Evolutionary conservation across 2,113 vertebrate genomes (phyloP), one percentile per base, ranked within the genome.

Genomic region (Chaetops frenatus): DNA sequence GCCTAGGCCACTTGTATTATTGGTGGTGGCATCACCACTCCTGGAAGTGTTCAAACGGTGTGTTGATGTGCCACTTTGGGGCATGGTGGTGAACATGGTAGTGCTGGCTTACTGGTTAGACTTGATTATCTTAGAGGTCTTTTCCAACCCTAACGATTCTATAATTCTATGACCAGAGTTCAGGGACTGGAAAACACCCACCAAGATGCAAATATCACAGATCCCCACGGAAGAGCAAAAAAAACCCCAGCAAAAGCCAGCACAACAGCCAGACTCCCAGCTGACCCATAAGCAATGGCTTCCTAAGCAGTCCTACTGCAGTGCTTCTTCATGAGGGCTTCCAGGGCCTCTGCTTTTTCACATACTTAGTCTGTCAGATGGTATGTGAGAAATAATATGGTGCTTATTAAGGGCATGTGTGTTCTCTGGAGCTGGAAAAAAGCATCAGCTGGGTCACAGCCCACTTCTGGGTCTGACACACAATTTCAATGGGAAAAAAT

Each of bases 381-480:
- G 24, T 47, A 53, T 23, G 22, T 82, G 66, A 91, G 40, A 66
- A 94, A 71, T 64, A 90, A 71, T 57, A 27, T 7, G 22, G 76
- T 87, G 66, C 48, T 72, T 94, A 76, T 82, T 88, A 79, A 42
- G 20, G n/a, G 36, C 12, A 48, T n/a, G 23, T 74, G 44, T 85
- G 70, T 81, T 84, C 69, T 71, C 73, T 94, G 81, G 65, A 93
- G 82, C 53, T 79, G 70, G 73, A 71, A 93, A 64, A 94, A 85
- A 54, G 57, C 13, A 1, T 87, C 66, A 85, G 36, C 81, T 86
- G 76, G 82, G 80, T 54, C 76, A 91, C 69, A 62, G 78, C 77
- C 67, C 50, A 35, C 35, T 89, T 70, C 91, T 94, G 83, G 47
- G 21, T 70, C 60, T 91, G 50, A 91, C 47, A 56, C 60, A 57